These are phyloP conservation scores for Australoheros scitulus DNA, from an alignment of 2,113 vertebrate genomes.

Conservation along the genomic window DNA sequence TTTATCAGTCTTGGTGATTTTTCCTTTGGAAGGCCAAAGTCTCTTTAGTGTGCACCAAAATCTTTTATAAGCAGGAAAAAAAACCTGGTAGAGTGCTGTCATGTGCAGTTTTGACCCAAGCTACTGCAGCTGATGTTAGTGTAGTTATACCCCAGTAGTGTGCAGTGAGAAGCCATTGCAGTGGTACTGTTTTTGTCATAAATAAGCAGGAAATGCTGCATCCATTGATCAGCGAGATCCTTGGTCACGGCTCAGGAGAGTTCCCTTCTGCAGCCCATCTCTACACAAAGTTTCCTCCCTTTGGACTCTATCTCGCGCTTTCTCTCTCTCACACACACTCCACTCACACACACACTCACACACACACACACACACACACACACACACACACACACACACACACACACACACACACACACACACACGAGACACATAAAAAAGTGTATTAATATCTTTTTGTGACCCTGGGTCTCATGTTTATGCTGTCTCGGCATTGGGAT, in stretches of 20 bases:
- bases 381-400: not conserved
- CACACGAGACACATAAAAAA: not conserved
- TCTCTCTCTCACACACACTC: too few relatives aligned
- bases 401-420: not conserved
- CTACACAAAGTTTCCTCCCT: not conserved
- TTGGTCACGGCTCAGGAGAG: slow-evolving; percentile 21
- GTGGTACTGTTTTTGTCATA: slow-evolving; percentile 28
- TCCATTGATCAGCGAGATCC: slow-evolving; percentile 50
- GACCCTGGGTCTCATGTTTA: slow-evolving; percentile 8
- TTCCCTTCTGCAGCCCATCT: slow-evolving; percentile 38
- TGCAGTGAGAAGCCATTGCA: slow-evolving; percentile 21
- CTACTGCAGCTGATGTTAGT: slow-evolving; percentile 12
- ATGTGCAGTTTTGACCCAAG: not conserved
- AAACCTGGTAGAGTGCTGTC: not conserved
- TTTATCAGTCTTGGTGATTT: not conserved
- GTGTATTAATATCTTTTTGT: slow-evolving; percentile 31
- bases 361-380: not conserved
- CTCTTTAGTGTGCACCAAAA: not conserved
- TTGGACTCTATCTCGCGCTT: not conserved
- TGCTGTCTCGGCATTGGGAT: slow-evolving; percentile 1
- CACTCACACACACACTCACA: not conserved
- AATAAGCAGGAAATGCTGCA: slow-evolving; percentile 49
- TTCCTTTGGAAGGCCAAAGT: not conserved
- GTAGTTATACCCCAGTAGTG: slow-evolving; percentile 26
- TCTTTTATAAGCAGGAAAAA: rapidly evolving